phyloP scores from a whole-genome alignment of 2,797 vertebrate species.

The Tamandua tetradactyla region DNA sequence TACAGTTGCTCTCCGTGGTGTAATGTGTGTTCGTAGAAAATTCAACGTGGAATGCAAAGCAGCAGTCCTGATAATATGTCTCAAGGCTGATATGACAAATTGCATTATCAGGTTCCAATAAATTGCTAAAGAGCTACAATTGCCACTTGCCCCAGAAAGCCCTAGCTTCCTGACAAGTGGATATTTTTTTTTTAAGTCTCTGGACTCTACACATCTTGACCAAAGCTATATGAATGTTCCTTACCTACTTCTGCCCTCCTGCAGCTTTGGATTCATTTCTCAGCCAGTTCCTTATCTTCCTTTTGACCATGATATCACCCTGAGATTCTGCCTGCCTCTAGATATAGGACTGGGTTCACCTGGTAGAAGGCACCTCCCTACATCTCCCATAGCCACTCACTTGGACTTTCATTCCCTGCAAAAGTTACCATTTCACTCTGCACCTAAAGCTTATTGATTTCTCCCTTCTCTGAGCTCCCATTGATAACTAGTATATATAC shows the following conservation, averaged over 20 bases:
- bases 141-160: background rate
- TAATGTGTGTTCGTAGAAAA: background rate
- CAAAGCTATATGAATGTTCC: background rate
- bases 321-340: background rate
- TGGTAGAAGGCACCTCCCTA: background rate
- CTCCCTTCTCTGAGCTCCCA: background rate
- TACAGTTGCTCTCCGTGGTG: background rate
- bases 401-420: background rate
- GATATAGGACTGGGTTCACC: background rate
- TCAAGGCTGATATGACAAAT: background rate
- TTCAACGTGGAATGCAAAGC: background rate
- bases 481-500: background rate
- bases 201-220: background rate
- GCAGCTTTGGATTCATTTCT: background rate
- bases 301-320: background rate
- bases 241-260: background rate
- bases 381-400: background rate
- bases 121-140: background rate
- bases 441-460: background rate
- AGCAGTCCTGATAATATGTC: background rate
- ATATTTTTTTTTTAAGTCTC: background rate
- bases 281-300: background rate
- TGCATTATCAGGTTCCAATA: background rate
- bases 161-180: no score
- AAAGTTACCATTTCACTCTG: background rate